Conservation (phyloP, 2,888 invertebrate genomes). For the Fissipunctia ypsillon region DNA sequence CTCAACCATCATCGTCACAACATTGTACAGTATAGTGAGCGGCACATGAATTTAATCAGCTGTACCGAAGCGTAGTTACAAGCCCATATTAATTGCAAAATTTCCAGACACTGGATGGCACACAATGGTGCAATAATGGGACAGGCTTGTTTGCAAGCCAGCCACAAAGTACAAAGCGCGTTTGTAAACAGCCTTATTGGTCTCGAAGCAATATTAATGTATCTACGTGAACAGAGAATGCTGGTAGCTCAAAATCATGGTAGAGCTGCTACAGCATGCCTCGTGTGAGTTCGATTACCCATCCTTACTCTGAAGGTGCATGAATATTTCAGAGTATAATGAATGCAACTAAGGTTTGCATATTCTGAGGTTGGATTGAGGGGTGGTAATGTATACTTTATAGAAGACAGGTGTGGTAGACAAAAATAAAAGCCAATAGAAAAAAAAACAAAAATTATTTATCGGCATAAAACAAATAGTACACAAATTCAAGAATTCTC, state of each 20-base stretch:
- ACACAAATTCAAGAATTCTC: too few relatives aligned
- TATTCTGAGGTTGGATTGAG: conserved; percentile 16
- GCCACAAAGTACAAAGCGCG: conserved; percentile 83
- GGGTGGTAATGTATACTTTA: neutral
- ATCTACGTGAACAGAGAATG: conserved; percentile 44
- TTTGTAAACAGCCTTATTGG: conserved; percentile 83
- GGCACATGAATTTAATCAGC: conserved; percentile 59
- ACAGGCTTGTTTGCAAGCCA: conserved; percentile 76
- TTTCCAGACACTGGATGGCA: conserved; percentile 73
- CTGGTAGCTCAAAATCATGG: conserved; percentile 52
- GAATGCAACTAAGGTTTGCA: conserved; percentile 43
- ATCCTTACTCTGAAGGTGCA: conserved; percentile 48
- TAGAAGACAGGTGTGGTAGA: neutral
- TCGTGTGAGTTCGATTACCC: conserved; percentile 59
- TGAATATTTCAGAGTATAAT: conserved; percentile 60
- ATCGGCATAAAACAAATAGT: too few relatives aligned
- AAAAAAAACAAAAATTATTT: too few relatives aligned
- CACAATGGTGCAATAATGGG: conserved; percentile 80
- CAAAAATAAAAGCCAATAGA: neutral
- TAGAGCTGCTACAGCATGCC: conserved; percentile 42
- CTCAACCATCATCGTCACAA: conserved; percentile 5
- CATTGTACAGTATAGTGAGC: conserved; percentile 22
- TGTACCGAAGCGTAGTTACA: conserved; percentile 51
- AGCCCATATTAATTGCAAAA: conserved; percentile 78
- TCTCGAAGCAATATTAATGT: conserved; percentile 80